Base-by-base conservation (phyloP, 2,888 invertebrate species). In the Drosophila austrosaltans region DNA sequence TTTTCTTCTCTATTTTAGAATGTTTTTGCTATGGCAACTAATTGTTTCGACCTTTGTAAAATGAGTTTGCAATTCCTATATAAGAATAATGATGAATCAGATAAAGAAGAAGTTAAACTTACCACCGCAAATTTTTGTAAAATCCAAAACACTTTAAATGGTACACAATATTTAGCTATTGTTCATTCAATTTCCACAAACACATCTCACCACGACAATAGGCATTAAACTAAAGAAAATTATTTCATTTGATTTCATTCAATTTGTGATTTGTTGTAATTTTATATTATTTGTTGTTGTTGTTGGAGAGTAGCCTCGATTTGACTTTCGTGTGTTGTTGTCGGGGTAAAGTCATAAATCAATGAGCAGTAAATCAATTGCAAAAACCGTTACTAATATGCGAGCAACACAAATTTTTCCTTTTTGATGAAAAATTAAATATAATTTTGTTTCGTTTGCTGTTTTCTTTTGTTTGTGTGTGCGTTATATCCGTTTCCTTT, bases 261-360 rank as follows among this genome's bases (percentile, higher is more conserved):
- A 65, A 60, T 58, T 56, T 63, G 48, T 22, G 48, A 48, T 48
- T 48, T 22, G 48, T 48, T 48, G 48, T 48, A 48, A 48, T 48
- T 48, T 48, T 12, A 48, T 48, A 12, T 48, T 3, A 25, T 48
- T 48, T 48, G 8, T 44, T 8, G 5, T 28, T 16, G 16, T 16
- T 44, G 20, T 8, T 20, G 7, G 7, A 2, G 22, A 48, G 48
- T 44, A 60, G 63, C 59, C 73, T 56, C 67, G 63, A 72, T 67
- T 68, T 72, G 62, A 63, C 68, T 63, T 63, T 66, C 67, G 72
- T 57, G 71, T 72, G 72, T 66, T 71, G 79, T 86, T 84, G 82
- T 85, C 79, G 75, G 77, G 75, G 77, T 82, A 86, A 57, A 69
- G 72, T 70, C 61, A 79, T 84, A 86, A 86, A 85, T 85, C 85